A percentile compares a stretch with the other conserved stretches of the same genome.
These are phyloP conservation scores for Tauraco erythrolophus DNA, from an alignment of 2,113 vertebrate genomes.

Conservation along the genomic window DNA sequence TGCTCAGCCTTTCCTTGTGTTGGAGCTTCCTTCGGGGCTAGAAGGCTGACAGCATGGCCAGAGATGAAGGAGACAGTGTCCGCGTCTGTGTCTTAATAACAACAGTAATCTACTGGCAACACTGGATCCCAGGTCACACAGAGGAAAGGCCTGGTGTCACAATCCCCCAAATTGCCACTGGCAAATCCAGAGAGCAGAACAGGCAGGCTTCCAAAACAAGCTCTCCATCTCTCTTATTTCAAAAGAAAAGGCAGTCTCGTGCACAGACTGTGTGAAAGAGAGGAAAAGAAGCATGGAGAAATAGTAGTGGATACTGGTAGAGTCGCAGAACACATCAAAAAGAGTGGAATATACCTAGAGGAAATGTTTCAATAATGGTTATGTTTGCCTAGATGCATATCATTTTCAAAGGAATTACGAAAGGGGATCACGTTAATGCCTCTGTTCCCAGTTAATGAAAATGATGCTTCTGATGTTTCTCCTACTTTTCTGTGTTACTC, in stretches of 20 bases:
- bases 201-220: not conserved
- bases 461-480: not conserved
- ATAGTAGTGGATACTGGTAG: not conserved
- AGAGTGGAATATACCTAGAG: not conserved
- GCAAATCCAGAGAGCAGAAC: not conserved
- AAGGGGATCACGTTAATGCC: not conserved
- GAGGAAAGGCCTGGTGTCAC: not conserved
- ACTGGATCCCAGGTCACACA: not conserved
- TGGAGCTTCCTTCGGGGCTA: not conserved
- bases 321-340: not conserved
- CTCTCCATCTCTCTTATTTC: not conserved
- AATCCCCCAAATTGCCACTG: rapidly evolving
- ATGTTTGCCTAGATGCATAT: not conserved
- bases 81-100: not conserved
- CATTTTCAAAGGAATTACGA: not conserved
- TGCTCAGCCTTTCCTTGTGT: rapidly evolving
- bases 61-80: not conserved
- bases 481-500: not conserved
- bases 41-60: not conserved
- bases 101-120: not conserved
- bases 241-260: not conserved
- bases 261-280: not conserved
- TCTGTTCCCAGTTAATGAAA: not conserved
- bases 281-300: not conserved
- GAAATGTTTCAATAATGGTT: not conserved